phyloP scores from a whole-genome alignment of 1,140 invertebrate species.

The Sycophila sp. region DNA sequence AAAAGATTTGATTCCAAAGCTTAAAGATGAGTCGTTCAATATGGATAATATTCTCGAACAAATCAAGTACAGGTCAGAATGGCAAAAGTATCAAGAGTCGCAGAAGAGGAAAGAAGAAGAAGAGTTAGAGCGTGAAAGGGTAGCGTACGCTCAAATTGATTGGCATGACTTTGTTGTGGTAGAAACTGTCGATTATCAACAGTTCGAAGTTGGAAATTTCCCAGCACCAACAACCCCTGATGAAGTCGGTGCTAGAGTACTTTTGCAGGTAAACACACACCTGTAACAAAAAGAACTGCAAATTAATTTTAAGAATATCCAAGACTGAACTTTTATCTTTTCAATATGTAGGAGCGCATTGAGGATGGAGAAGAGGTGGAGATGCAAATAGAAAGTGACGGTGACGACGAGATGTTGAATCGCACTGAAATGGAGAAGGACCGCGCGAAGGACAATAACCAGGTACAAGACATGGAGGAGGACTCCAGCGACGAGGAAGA shows the following conservation, averaged over 20 bases:
- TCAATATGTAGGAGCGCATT: slow-evolving; percentile 71
- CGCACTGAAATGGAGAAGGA: slow-evolving; percentile 70
- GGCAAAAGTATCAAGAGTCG: slow-evolving; percentile 93
- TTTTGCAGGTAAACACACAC: slow-evolving; percentile 94
- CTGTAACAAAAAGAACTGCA: too few relatives aligned
- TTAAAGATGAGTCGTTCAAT: slow-evolving; percentile 82
- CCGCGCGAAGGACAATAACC: slow-evolving; percentile 73
- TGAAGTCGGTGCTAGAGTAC: slow-evolving; percentile 93
- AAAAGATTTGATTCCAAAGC: slow-evolving; percentile 85
- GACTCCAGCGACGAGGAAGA: slow-evolving; percentile 80
- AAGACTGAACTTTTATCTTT: too few relatives aligned
- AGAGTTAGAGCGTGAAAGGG: slow-evolving; percentile 91
- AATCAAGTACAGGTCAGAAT: slow-evolving; percentile 94
- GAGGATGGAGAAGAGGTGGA: slow-evolving; percentile 75
- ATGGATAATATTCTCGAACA: slow-evolving; percentile 86
- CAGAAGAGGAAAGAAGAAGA: slow-evolving; percentile 94
- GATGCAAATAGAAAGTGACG: slow-evolving; percentile 81
- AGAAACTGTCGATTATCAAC: slow-evolving; percentile 98
- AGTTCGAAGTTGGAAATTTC: slow-evolving; percentile 94
- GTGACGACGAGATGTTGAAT: slow-evolving; percentile 77
- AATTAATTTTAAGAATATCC: too few relatives aligned
- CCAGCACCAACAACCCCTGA: slow-evolving; percentile 96
- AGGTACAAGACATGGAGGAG: slow-evolving; percentile 91
- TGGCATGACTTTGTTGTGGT: slow-evolving; percentile 99
- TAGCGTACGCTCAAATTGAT: slow-evolving; percentile 97